Percentiles rank a stretch among this genome's conserved stretches.
These are phyloP conservation scores for Vanacampus margaritifer DNA, from an alignment of 2,113 vertebrate genomes.

Conservation along the genomic window DNA sequence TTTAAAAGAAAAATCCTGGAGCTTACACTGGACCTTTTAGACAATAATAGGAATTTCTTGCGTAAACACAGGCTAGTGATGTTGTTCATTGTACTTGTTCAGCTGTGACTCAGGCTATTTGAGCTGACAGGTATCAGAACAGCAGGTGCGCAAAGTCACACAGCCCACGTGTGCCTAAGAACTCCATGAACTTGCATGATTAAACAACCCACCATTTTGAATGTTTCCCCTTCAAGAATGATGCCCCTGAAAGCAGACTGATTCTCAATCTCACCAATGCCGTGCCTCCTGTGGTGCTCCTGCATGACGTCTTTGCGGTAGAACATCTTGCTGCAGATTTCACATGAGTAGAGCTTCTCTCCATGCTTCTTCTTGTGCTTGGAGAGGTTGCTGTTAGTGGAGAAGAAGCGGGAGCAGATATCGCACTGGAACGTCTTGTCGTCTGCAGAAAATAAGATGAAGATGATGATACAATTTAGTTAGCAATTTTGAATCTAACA, in stretches of 20 bases:
- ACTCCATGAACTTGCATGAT: neutral
- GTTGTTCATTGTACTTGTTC: neutral
- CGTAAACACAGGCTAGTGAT: neutral
- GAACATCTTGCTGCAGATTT: conserved; percentile 97
- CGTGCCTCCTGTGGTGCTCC: conserved; percentile 91
- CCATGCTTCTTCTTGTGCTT: conserved; percentile 99
- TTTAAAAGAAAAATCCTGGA: no score
- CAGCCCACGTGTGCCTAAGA: neutral
- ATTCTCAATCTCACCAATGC: conserved; percentile 77
- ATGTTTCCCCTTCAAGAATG: neutral
- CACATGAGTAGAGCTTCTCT: conserved; percentile 94
- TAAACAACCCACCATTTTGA: neutral
- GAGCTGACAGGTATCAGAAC: neutral
- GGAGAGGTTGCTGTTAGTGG: conserved; percentile 98
- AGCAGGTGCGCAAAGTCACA: conserved; percentile 1
- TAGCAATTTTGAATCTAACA: neutral
- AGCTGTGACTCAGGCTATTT: neutral
- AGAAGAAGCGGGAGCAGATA: conserved; percentile 98
- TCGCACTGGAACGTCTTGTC: conserved; percentile 99
- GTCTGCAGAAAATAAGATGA: conserved; percentile 70
- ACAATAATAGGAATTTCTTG: neutral
- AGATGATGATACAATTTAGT: conserved; percentile 7
- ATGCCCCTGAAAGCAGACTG: neutral
- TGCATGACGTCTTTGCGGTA: conserved; percentile 97
- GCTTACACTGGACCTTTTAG: neutral